These are phyloP conservation scores for Lamellibrachia columna DNA, from an alignment of 2,888 invertebrate species.

Conservation along the genomic window DNA sequence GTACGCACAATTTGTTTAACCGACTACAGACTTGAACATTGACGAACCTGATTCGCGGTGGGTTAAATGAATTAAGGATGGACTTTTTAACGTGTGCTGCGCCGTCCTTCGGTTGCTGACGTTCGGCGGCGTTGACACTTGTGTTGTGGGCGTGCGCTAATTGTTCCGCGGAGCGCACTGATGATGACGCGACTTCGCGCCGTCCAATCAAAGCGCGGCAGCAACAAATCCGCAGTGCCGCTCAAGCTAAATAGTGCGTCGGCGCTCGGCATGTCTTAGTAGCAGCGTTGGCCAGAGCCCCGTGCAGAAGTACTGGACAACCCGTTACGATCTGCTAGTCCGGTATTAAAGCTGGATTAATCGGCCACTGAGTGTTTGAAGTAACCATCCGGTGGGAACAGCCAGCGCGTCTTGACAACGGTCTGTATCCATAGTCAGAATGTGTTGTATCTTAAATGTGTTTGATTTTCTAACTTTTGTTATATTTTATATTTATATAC, in stretches of 20 bases:
- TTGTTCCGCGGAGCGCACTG: background rate
- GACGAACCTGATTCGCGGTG: too few species aligned
- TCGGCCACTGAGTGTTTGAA: background rate
- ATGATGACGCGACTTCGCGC: background rate
- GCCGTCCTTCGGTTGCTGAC: background rate
- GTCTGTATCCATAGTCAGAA: background rate
- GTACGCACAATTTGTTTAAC: too few species aligned
- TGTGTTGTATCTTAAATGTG: background rate
- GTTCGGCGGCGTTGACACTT: background rate
- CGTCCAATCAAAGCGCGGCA: background rate
- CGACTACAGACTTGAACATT: too few species aligned
- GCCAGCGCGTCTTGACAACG: background rate
- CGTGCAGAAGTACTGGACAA: background rate
- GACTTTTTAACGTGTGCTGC: background rate
- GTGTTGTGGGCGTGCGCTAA: background rate
- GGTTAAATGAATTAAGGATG: too few species aligned
- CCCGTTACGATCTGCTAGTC: background rate
- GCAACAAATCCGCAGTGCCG: background rate
- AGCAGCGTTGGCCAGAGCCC: background rate
- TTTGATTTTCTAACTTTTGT: background rate
- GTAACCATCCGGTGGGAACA: background rate
- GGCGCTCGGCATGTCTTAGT: background rate
- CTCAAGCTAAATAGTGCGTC: background rate
- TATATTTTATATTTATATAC: background rate
- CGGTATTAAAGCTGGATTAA: slow-evolving; percentile 10